These are phyloP conservation scores for Nannoperca australis DNA, from an alignment of 2,797 vertebrate species.

Conservation along the genomic window DNA sequence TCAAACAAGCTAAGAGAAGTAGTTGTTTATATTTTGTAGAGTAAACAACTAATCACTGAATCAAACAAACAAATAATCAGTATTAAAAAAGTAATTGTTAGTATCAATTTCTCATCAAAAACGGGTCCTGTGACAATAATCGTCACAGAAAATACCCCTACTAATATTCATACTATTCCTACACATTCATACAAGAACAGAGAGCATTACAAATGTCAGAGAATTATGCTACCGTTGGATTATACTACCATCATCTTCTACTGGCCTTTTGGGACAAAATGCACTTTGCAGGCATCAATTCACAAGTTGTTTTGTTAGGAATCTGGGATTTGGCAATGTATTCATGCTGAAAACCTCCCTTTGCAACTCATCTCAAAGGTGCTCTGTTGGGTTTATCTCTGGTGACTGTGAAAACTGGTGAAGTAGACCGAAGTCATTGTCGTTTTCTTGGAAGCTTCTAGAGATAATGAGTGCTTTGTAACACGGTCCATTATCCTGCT, in stretches of 20 bases:
- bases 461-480: slow-evolving; percentile 58
- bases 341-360: slow-evolving; percentile 17
- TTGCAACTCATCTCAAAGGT: slow-evolving; percentile 13
- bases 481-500: slow-evolving; percentile 49
- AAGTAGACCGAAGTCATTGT: slow-evolving; percentile 38
- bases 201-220: not conserved
- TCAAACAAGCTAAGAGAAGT: not conserved
- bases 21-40: not conserved
- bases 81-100: slow-evolving; percentile 1
- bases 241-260: not conserved
- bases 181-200: not conserved
- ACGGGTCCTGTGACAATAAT: not conserved
- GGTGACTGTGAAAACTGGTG: slow-evolving; percentile 12
- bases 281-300: not conserved
- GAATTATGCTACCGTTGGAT: not conserved
- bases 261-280: not conserved
- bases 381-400: slow-evolving; percentile 35
- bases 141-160: not conserved
- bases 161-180: no score
- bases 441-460: slow-evolving; percentile 31
- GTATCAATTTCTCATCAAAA: not conserved
- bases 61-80: no score
- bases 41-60: not conserved
- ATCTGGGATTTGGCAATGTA: not conserved
- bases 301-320: not conserved